These are phyloP conservation scores for Cheilosia vernalis DNA, from an alignment of 2,888 invertebrate species.

Conservation along the genomic window DNA sequence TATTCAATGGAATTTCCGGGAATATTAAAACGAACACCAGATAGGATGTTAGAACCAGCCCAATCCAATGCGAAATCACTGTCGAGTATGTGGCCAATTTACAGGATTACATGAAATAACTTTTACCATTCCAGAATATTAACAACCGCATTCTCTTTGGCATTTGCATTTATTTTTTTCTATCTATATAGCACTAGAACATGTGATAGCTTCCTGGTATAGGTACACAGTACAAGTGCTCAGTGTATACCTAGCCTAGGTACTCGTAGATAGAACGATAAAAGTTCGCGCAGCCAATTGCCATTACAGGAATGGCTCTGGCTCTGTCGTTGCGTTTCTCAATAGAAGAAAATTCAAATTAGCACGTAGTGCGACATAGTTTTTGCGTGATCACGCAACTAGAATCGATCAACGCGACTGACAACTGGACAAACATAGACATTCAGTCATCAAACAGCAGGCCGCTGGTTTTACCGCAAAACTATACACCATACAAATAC, in stretches of 20 bases:
- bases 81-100: constrained; percentile 54
- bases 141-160: constrained; percentile 5
- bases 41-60: constrained; percentile 8
- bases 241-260: too few species aligned
- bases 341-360: constrained; percentile 50
- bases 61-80: constrained; percentile 27
- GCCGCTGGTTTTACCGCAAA: constrained; percentile 48
- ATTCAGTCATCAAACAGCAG: constrained; percentile 59
- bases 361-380: constrained; percentile 62
- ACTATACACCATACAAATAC: constrained; percentile 39
- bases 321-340: not conserved
- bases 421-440: constrained; percentile 54
- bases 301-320: constrained; percentile 7
- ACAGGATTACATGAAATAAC: constrained; percentile 57
- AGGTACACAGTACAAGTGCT: not conserved
- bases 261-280: constrained; percentile 29
- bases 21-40: constrained; percentile 59
- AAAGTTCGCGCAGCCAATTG: not conserved
- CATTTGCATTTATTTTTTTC: not conserved
- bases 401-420: constrained; percentile 66
- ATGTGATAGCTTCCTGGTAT: not conserved
- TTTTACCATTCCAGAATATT: constrained; percentile 36
- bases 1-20: constrained; percentile 65
- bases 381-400: constrained; percentile 71
- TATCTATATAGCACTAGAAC: not conserved